Evolutionary conservation across 2,888 invertebrate genomes (phyloP), one percentile per base, ranked within the genome.

Genomic region (Steinernema scapterisci): DNA sequence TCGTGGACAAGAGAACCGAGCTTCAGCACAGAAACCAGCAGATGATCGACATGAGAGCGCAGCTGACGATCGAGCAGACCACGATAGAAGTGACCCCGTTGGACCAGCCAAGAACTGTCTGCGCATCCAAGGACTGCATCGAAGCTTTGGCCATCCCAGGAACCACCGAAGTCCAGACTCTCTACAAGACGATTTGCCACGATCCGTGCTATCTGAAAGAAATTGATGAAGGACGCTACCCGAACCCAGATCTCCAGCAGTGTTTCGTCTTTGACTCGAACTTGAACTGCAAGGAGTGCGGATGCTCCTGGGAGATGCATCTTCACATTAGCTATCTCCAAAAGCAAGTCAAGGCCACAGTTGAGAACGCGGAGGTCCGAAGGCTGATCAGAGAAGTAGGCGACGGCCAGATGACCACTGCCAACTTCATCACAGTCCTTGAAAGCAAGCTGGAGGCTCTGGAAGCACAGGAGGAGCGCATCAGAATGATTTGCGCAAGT

Each of bases 111-210:
- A 43, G 25, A 21, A 80, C 80, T 2, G 80, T 80, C 7, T 80
- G 80, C 70, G 72, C 74, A 0, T 38, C 63, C 6, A 19, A 2
- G 1, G 38, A 51, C 19, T 80, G 79, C 38, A 56, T 77, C 6
- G 76, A 75, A 0, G 16, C 48, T 6, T 1, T 63, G 1, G 63
- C 5, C 3, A 63, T 63, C 27, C 63, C 63, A 1, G 63, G 63
- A 38, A 63, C 63, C 6, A n/a, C 31, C 31, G 63, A 63, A n/a
- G 27, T 31, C 11, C 63, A 63, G n/a, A 25, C 25, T 5, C 63
- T 63, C 25, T 80, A 77, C 63, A 73, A 71, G 54, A 48, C 54
- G n/a, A 45, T 75, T 13, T 80, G 80, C 46, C 80, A 80, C 51
- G 38, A n/a, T 38, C 73, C 72, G 1, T 80, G 80, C 44, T 71